phyloP scores from a whole-genome alignment of 2,797 vertebrate species.

The Phoxinus dragarum region DNA sequence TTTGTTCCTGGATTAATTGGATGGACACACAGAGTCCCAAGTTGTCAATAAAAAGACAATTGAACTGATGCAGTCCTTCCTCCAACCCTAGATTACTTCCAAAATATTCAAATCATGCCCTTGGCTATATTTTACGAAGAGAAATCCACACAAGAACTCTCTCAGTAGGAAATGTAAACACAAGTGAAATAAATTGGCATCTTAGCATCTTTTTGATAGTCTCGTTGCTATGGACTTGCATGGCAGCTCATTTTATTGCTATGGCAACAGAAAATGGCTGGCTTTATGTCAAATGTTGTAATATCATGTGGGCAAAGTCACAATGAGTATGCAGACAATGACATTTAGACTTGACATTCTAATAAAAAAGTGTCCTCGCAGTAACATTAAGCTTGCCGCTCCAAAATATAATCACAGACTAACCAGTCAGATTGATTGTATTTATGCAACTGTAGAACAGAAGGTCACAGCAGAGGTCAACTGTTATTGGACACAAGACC shows the following conservation, averaged over 20 bases:
- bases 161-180: conserved; percentile 47
- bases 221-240: conserved; percentile 71
- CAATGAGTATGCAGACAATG: conserved; percentile 23
- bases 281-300: conserved; percentile 64
- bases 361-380: background rate
- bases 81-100: conserved; percentile 6
- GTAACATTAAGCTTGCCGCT: background rate
- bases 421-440: background rate
- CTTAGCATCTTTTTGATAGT: conserved; percentile 54
- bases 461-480: conserved; percentile 24
- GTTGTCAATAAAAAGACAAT: conserved; percentile 54
- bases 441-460: conserved; percentile 1
- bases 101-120: background rate
- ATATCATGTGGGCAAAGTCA: conserved; percentile 33
- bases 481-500: conserved; percentile 32
- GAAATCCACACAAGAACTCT: conserved; percentile 1
- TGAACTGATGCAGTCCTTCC: conserved; percentile 44
- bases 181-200: conserved; percentile 58
- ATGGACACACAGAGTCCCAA: conserved; percentile 31
- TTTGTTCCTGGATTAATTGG: conserved; percentile 45
- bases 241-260: conserved; percentile 70
- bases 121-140: conserved; percentile 18
- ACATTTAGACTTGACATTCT: conserved; percentile 33
- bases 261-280: conserved; percentile 74
- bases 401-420: conserved; percentile 15